A percentile compares a stretch with the other conserved stretches of the same genome.
Conservation (phyloP, 1,140 invertebrate species). For the Drosophila bocqueti region DNA sequence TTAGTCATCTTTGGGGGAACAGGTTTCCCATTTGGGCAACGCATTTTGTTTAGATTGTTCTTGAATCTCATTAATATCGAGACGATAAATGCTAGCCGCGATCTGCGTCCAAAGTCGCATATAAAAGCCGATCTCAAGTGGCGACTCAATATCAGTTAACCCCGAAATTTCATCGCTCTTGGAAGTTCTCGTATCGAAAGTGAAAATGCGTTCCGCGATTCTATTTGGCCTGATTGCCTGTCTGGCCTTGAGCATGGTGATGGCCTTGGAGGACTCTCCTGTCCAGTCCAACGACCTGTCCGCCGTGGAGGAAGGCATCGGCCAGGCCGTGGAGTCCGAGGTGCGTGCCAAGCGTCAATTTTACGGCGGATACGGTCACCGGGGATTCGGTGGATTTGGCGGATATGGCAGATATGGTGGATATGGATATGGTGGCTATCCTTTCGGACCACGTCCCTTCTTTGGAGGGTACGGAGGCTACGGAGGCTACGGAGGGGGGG, state of each 20-base stretch:
- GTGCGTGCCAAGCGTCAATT: slow-evolving; percentile 59
- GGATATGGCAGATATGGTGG: slow-evolving; percentile 17
- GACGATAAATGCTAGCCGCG: slow-evolving; percentile 53
- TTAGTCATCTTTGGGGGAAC: slow-evolving; percentile 35
- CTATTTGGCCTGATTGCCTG: slow-evolving; percentile 46
- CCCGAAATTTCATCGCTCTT: slow-evolving; percentile 30
- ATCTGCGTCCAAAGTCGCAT: slow-evolving; percentile 7
- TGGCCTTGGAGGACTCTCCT: slow-evolving; percentile 9
- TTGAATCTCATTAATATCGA: slow-evolving; percentile 74
- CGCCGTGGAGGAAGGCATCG: slow-evolving; percentile 39
- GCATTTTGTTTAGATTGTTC: slow-evolving; percentile 64
- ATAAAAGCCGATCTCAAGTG: slow-evolving; percentile 39
- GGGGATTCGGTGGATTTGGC: slow-evolving; percentile 2
- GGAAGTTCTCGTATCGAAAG: slow-evolving; percentile 20
- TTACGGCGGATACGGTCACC: slow-evolving; percentile 23
- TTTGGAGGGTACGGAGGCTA: neutral
- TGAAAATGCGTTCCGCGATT: slow-evolving; percentile 57
- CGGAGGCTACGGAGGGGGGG: slow-evolving; percentile 6
- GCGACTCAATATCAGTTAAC: slow-evolving; percentile 49
- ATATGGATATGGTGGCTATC: slow-evolving; percentile 20
- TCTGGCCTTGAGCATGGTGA: slow-evolving; percentile 24
- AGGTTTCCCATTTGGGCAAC: slow-evolving; percentile 34
- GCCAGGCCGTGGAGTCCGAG: slow-evolving; percentile 27
- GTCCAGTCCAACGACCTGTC: slow-evolving; percentile 34
- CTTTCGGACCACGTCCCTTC: neutral